A percentile compares a stretch with the other conserved stretches of the same genome.
These are phyloP conservation scores for Xiphorhynchus elegans DNA, from an alignment of 2,113 vertebrate species.

Conservation along the genomic window DNA sequence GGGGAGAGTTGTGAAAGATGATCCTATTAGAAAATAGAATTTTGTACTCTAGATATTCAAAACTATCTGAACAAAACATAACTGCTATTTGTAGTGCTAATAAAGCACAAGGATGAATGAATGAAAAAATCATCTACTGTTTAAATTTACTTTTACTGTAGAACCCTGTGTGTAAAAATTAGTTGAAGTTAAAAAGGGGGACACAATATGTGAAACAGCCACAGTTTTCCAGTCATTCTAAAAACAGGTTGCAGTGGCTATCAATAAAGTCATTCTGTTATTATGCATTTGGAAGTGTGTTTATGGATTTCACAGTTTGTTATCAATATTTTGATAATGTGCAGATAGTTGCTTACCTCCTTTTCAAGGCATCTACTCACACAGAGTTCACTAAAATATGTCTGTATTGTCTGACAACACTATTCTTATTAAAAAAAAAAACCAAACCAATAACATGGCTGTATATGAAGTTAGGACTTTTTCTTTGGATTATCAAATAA, in stretches of 20 bases:
- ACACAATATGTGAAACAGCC: background rate
- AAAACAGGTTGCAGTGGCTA: background rate
- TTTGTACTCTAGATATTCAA: constrained; percentile 43
- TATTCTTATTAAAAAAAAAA: background rate
- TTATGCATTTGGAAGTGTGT: background rate
- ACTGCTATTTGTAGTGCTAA: background rate
- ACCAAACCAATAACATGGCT: background rate
- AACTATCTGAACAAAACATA: background rate
- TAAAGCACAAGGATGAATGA: background rate
- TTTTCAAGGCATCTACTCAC: background rate
- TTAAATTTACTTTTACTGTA: background rate
- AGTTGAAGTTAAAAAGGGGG: background rate
- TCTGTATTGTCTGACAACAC: background rate
- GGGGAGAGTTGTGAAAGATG: background rate
- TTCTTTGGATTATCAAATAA: constrained; percentile 66
- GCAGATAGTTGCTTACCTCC: background rate
- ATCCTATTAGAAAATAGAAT: constrained; percentile 24
- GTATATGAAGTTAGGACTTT: constrained; percentile 6
- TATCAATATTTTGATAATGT: background rate
- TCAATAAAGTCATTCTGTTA: background rate
- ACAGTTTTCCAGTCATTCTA: background rate
- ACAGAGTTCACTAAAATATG: background rate
- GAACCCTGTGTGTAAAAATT: background rate
- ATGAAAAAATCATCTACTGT: background rate
- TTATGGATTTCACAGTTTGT: constrained; percentile 48